Percentiles rank a stretch among this genome's conserved stretches.
phyloP scores from a whole-genome alignment of 2,888 invertebrate species.

The Tetragonula carbonaria region DNA sequence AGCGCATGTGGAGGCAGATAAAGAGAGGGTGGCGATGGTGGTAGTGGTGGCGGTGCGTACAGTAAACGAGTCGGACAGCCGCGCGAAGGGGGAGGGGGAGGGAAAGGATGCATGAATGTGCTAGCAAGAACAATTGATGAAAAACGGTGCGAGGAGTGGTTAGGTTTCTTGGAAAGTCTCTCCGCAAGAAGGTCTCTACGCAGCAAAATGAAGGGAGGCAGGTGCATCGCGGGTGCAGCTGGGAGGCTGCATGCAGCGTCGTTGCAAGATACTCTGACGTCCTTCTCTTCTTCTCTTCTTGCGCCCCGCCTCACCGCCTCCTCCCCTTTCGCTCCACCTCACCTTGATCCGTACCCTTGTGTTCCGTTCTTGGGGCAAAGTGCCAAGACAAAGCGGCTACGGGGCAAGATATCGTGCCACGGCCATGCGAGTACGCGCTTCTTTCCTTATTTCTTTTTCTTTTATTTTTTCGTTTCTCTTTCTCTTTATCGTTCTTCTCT shows the following conservation, averaged over 20 bases:
- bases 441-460: neutral
- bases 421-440: neutral
- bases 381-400: slow-evolving; percentile 52
- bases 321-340: neutral
- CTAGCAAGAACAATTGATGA: slow-evolving; percentile 69
- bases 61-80: slow-evolving; percentile 27
- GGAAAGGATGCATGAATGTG: slow-evolving; percentile 61
- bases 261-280: slow-evolving; percentile 24
- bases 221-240: slow-evolving; percentile 60
- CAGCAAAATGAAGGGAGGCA: slow-evolving; percentile 70
- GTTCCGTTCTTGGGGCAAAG: slow-evolving; percentile 33
- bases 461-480: neutral
- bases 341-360: slow-evolving; percentile 39
- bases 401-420: slow-evolving; percentile 22
- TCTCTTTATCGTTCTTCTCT: no score
- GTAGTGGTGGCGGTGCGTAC: slow-evolving; percentile 10
- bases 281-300: slow-evolving; percentile 45
- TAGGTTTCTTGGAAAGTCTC: slow-evolving; percentile 70
- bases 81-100: slow-evolving; percentile 8
- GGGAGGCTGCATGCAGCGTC: slow-evolving; percentile 61
- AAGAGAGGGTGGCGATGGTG: slow-evolving; percentile 46
- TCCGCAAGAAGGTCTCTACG: slow-evolving; percentile 54
- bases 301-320: neutral
- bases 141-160: slow-evolving; percentile 73
- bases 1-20: slow-evolving; percentile 47